These are phyloP conservation scores for Tanytarsus gracilentus DNA, from an alignment of 2,888 invertebrate genomes.

Conservation along the genomic window DNA sequence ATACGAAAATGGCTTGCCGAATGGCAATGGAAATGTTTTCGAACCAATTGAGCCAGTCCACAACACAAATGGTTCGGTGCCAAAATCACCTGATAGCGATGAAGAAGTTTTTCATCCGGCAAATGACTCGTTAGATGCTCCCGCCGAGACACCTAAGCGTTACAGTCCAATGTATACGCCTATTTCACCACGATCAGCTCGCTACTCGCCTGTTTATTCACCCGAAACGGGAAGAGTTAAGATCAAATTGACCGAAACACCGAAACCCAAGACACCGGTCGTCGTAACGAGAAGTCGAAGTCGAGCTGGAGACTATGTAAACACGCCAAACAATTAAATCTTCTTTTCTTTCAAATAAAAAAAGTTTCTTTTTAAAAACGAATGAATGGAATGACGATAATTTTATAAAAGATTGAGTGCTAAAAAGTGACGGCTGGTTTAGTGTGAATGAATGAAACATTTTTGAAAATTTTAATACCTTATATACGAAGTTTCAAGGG, in stretches of 20 bases:
- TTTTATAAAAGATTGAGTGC: not conserved
- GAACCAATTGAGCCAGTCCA: slow-evolving; percentile 7
- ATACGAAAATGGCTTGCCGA: slow-evolving; percentile 31
- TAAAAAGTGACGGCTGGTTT: not conserved
- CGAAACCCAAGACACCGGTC: slow-evolving; percentile 73
- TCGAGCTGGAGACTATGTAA: slow-evolving; percentile 66
- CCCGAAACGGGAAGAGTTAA: slow-evolving; percentile 67
- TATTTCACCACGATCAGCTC: slow-evolving; percentile 43
- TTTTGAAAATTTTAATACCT: too few relatives aligned
- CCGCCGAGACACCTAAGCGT: slow-evolving; percentile 45
- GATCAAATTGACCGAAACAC: slow-evolving; percentile 65
- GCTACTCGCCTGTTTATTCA: slow-evolving; percentile 43
- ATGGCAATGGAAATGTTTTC: slow-evolving; percentile 31
- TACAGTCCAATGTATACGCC: slow-evolving; percentile 48
- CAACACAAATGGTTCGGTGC: slow-evolving; percentile 44
- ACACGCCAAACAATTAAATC: slow-evolving; percentile 46
- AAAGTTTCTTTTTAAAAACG: not conserved
- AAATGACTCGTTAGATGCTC: slow-evolving; percentile 44
- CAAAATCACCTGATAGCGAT: slow-evolving; percentile 41
- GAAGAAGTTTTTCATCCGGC: slow-evolving; percentile 36
- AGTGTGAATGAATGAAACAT: not conserved
- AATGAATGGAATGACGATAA: not conserved
- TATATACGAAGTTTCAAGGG: too few relatives aligned
- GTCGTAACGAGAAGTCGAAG: slow-evolving; percentile 67
- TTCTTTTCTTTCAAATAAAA: not conserved